A percentile compares a stretch with the other conserved stretches of the same genome.
Conservation (phyloP, 92 coral and sea anemone species). For the Epizoanthus illoricatus region DNA sequence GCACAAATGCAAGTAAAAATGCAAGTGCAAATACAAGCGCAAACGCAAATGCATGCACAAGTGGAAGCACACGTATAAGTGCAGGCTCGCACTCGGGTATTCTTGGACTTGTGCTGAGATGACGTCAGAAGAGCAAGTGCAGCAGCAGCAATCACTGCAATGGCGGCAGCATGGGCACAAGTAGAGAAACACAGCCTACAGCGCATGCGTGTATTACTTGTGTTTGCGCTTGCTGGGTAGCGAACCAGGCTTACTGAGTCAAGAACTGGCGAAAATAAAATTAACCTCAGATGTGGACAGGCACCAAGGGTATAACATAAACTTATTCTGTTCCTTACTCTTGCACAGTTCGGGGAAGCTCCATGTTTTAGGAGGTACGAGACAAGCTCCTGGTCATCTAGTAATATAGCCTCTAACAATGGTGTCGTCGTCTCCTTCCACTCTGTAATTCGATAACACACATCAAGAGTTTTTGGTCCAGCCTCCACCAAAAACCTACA, state of each 20-base stretch:
- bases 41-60: too few species aligned
- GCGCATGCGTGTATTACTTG: too few species aligned
- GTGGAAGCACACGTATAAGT: too few species aligned
- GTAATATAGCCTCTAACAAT: slow-evolving; percentile 67
- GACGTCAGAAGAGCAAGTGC: too few species aligned
- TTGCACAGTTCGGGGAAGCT: slow-evolving; percentile 71
- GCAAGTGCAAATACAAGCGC: too few species aligned
- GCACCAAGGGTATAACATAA: neutral
- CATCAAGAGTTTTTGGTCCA: slow-evolving; percentile 69
- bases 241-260: neutral
- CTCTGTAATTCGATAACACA: slow-evolving; percentile 67
- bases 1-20: too few species aligned
- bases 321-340: slow-evolving; percentile 44
- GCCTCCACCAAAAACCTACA: slow-evolving; percentile 47
- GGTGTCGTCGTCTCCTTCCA: slow-evolving; percentile 65
- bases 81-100: too few species aligned
- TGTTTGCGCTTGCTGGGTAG: too few species aligned
- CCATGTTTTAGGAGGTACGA: slow-evolving; percentile 58
- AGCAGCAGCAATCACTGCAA: too few species aligned
- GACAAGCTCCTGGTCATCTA: slow-evolving; percentile 50
- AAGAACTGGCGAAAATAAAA: neutral
- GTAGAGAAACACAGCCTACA: too few species aligned
- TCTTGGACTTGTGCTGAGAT: too few species aligned
- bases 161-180: too few species aligned
- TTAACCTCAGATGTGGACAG: neutral